Base-by-base conservation (phyloP, 2,888 invertebrate genomes). In the Timema podura region DNA sequence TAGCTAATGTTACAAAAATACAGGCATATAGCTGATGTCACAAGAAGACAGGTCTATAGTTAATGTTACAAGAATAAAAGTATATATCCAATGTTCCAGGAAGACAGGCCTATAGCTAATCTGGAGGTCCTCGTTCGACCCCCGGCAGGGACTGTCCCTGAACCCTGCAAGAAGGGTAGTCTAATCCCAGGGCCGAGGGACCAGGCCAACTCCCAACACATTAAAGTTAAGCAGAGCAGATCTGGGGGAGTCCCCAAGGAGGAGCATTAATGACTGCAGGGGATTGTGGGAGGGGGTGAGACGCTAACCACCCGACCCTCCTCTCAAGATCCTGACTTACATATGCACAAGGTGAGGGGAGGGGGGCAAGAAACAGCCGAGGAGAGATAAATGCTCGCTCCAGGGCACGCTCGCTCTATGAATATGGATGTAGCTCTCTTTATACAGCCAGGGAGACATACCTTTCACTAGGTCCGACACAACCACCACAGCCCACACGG, bases 201-300 rank as follows among this genome's bases (percentile, higher is more conserved):
- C 70, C 68, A 65, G 48, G 67, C 70, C 71, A 72, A 74, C 72
- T 74, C 74, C 74, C 74, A 72, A 67, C 74, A 71, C 74, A 74
- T 74, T 74, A 74, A 74, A 74, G 74, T 74, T 74, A 74, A 74
- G 74, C 74, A 74, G 74, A 71, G 74, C 74, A 74, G 72, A 74
- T 74, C 72, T 74, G 72, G 72, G 72, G 72, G 71, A 70, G 72
- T 71, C 74, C 72, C 69, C 11, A 16, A 71, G 71, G 74, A 68
- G 65, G 30, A 49, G 71, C 74, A 72, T 71, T 71, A 72, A 74
- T 72, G 72, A 71, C 72, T 74, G 72, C 65, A 68, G 72, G 69
- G 74, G 72, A 72, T 69, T 74, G 71, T 68, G 67, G 67, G 68
- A 70, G 66, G 48, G 54, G 54, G 54, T n/a, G 44, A 65, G 44